phyloP scores from a whole-genome alignment of 1,140 invertebrate species.

The Eueides isabella region DNA sequence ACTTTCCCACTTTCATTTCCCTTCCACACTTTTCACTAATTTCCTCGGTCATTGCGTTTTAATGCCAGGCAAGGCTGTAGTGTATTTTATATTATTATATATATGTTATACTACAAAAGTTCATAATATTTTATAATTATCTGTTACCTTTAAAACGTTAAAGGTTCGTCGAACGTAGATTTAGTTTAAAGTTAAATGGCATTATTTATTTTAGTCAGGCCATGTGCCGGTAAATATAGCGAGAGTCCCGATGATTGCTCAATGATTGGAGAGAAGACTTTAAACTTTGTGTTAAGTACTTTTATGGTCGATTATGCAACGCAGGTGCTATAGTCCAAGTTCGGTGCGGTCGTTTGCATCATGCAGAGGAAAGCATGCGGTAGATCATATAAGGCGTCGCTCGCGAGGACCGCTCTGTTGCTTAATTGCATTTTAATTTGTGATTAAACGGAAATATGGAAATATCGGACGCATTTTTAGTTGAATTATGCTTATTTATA shows the following conservation, averaged over 20 bases:
- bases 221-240: slow-evolving; percentile 52
- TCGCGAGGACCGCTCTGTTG: slow-evolving; percentile 22
- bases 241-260: slow-evolving; percentile 13
- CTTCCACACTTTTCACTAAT: too few species aligned
- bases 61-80: too few species aligned
- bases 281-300: background rate
- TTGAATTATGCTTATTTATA: slow-evolving; percentile 7
- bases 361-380: slow-evolving; percentile 18
- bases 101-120: too few species aligned
- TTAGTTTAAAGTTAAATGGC: slow-evolving; percentile 53
- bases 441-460: slow-evolving; percentile 26
- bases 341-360: slow-evolving; percentile 7
- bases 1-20: too few species aligned
- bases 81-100: too few species aligned
- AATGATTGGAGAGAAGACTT: background rate
- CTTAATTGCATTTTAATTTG: slow-evolving; percentile 30
- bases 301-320: slow-evolving; percentile 3
- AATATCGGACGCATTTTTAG: slow-evolving; percentile 19
- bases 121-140: background rate
- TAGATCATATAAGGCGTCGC: slow-evolving; percentile 22
- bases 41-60: too few species aligned
- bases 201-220: slow-evolving; percentile 56
- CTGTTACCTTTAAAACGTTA: background rate
- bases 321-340: background rate
- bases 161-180: slow-evolving; percentile 42